These are phyloP conservation scores for Intellagama lesueurii DNA, from an alignment of 2,797 vertebrate genomes.

Conservation along the genomic window DNA sequence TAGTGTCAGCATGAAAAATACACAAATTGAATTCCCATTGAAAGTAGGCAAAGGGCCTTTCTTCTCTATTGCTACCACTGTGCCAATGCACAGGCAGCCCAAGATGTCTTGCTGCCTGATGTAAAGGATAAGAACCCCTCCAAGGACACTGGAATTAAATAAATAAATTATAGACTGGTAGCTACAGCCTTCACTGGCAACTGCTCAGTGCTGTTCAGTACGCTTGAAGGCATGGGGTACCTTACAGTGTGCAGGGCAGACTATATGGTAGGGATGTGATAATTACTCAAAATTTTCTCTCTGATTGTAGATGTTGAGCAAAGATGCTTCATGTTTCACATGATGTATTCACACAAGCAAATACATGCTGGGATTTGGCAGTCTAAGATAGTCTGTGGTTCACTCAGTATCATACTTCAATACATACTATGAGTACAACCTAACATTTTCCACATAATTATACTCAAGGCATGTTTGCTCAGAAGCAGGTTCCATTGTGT, in stretches of 20 bases:
- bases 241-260: not conserved
- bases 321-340: not conserved
- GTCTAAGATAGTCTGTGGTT: not conserved
- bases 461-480: not conserved
- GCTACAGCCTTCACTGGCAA: not conserved
- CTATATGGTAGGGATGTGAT: not conserved
- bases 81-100: not conserved
- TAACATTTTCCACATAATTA: too few species aligned
- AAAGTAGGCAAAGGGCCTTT: not conserved
- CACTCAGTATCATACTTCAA: not conserved
- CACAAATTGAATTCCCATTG: not conserved
- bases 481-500: not conserved
- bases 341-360: too few species aligned
- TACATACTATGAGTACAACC: not conserved
- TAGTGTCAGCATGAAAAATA: conserved; percentile 63
- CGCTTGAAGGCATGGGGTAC: not conserved
- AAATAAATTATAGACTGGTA: not conserved
- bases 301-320: not conserved
- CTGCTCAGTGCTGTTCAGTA: not conserved
- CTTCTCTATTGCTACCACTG: not conserved
- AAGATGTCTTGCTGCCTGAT: not conserved
- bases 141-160: not conserved
- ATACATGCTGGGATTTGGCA: not conserved
- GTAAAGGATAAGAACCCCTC: not conserved
- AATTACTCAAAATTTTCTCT: not conserved